Percentiles rank a stretch among this genome's conserved stretches.
Conservation (phyloP, 1,140 invertebrate species). For the Diprion similis region DNA sequence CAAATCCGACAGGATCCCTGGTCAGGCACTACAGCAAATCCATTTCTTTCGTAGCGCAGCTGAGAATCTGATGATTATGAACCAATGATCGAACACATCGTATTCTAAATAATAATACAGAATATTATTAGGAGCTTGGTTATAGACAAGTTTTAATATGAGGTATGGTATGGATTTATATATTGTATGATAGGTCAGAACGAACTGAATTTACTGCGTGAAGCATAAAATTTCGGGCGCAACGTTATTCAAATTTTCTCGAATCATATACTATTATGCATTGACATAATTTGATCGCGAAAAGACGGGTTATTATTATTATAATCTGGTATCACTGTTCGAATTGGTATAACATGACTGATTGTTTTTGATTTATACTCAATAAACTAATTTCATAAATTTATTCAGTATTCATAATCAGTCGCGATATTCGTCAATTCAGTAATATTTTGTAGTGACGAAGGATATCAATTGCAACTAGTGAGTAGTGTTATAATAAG, state of each 20-base stretch:
- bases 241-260: not conserved
- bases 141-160: not conserved
- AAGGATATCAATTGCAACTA: not conserved
- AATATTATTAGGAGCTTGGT: not conserved
- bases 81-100: constrained; percentile 1
- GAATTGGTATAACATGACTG: no score
- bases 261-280: not conserved
- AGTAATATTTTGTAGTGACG: not conserved
- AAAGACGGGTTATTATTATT: not conserved
- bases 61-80: not conserved
- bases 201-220: not conserved
- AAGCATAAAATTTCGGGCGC: not conserved
- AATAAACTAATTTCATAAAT: no score
- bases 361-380: no score
- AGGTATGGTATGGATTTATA: constrained; percentile 2
- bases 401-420: no score
- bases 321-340: no score
- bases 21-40: constrained; percentile 54
- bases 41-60: constrained; percentile 59
- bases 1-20: constrained; percentile 62
- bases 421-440: no score
- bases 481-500: not conserved
- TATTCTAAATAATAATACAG: not conserved
- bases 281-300: not conserved
- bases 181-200: not conserved